A percentile compares a stretch with the other conserved stretches of the same genome.
Evolutionary conservation across 2,797 vertebrate genomes (phyloP).

Genomic region (Tenualosa ilisha): DNA sequence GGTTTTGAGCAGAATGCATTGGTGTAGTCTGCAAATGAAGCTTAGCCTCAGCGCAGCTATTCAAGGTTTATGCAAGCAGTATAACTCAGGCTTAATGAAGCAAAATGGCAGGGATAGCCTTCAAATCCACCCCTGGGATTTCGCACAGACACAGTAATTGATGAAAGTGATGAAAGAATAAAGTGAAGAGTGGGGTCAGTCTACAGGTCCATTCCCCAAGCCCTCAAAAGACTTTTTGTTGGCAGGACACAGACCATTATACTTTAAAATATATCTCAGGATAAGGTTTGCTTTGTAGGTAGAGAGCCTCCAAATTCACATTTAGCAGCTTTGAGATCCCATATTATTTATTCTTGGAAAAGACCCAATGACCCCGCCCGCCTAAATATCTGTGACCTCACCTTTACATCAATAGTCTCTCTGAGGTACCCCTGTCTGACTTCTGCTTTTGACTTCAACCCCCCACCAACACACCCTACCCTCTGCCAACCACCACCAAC

Average conservation of each 20-base stretch:
- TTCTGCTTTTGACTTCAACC: conserved; percentile 11
- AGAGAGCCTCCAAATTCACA: conserved; percentile 2
- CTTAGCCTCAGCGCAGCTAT: not conserved
- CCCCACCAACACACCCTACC: not conserved
- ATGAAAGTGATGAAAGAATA: not conserved
- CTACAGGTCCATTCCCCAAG: not conserved
- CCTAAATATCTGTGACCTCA: not conserved
- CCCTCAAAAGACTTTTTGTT: conserved; percentile 16
- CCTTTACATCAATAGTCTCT: not conserved
- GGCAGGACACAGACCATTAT: conserved; percentile 2
- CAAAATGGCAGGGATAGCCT: conserved; percentile 9
- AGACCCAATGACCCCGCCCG: not conserved
- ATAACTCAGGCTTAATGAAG: conserved; percentile 16
- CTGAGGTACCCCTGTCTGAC: not conserved
- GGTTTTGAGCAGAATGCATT: not conserved
- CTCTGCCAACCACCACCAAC: too few relatives aligned
- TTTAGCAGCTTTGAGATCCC: conserved; percentile 2
- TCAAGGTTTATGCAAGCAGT: not conserved
- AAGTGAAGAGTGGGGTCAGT: not conserved
- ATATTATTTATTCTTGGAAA: conserved; percentile 3
- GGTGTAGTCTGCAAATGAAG: conserved; percentile 18
- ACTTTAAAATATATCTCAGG: conserved; percentile 6
- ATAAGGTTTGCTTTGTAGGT: conserved; percentile 16
- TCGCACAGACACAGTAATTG: conserved; percentile 15
- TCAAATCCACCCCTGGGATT: not conserved